Conservation (phyloP, 2,797 vertebrate genomes). For the Paramormyrops hopkinsi region DNA sequence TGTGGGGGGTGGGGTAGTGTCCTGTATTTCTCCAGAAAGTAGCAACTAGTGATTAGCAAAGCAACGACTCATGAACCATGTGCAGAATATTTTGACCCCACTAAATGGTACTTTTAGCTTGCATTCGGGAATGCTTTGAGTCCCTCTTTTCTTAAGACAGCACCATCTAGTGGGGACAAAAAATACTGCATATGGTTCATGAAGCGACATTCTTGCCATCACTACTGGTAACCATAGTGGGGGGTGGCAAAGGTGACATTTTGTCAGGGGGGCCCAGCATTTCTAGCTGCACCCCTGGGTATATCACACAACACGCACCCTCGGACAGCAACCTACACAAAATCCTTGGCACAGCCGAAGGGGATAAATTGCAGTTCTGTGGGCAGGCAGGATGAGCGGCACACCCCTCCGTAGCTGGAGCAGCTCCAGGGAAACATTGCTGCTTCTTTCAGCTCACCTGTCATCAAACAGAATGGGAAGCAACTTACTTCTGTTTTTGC, state of each 20-base stretch:
- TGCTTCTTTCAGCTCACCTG: slow-evolving; percentile 23
- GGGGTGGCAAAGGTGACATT: not conserved
- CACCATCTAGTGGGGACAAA: not conserved
- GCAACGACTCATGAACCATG: not conserved
- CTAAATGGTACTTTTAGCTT: not conserved
- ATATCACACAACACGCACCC: not conserved
- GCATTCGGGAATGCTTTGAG: not conserved
- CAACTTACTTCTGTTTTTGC: not conserved
- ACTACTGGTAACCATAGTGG: not conserved
- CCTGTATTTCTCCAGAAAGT: not conserved
- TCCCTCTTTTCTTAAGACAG: not conserved
- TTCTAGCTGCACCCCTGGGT: not conserved
- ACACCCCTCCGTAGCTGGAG: slow-evolving; percentile 28
- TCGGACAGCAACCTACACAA: slow-evolving; percentile 32
- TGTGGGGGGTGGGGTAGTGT: not conserved
- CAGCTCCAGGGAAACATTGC: slow-evolving; percentile 34
- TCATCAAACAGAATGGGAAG: not conserved
- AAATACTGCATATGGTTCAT: not conserved
- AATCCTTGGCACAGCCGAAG: slow-evolving; percentile 37
- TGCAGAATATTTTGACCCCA: not conserved
- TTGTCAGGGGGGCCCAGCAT: not conserved
- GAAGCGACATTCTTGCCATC: not conserved
- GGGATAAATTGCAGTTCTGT: slow-evolving; percentile 36
- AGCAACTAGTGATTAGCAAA: not conserved
- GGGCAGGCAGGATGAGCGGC: slow-evolving; percentile 36